These are phyloP conservation scores for Tetanocera ferruginea DNA, from an alignment of 2,888 invertebrate species.

Conservation along the genomic window DNA sequence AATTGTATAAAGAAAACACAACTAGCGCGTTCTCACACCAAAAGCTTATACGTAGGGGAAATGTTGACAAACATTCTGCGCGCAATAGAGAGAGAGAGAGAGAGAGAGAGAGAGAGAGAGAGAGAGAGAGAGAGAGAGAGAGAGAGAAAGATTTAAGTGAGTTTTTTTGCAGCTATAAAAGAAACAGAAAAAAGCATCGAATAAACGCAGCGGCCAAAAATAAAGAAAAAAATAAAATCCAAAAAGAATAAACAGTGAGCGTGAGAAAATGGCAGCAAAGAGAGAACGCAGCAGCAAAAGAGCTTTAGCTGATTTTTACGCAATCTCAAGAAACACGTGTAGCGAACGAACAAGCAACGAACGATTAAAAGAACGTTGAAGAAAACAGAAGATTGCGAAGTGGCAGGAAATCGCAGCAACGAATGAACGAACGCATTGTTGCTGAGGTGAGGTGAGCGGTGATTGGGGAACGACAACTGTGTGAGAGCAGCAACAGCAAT, in stretches of 20 bases:
- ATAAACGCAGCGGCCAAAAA: conserved; percentile 21
- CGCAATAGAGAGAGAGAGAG: not conserved
- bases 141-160: not conserved
- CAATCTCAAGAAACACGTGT: conserved; percentile 61
- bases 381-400: conserved; percentile 10
- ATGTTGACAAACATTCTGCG: conserved; percentile 45
- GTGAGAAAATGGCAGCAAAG: conserved; percentile 18
- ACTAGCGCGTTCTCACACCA: conserved; percentile 51
- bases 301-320: conserved; percentile 52
- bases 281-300: not conserved
- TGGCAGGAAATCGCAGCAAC: conserved; percentile 23
- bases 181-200: conserved; percentile 43
- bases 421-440: not conserved
- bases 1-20: conserved; percentile 29
- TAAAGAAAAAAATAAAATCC: not conserved
- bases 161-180: conserved; percentile 37
- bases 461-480: not conserved
- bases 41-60: not conserved
- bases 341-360: conserved; percentile 49
- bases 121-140: not conserved
- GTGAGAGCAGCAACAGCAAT: not conserved
- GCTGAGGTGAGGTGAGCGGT: not conserved
- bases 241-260: not conserved
- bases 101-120: conserved; percentile 6
- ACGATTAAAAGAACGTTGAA: conserved; percentile 15